phyloP scores from a whole-genome alignment of 2,888 invertebrate species.

The Caenorhabditis macrosperma region DNA sequence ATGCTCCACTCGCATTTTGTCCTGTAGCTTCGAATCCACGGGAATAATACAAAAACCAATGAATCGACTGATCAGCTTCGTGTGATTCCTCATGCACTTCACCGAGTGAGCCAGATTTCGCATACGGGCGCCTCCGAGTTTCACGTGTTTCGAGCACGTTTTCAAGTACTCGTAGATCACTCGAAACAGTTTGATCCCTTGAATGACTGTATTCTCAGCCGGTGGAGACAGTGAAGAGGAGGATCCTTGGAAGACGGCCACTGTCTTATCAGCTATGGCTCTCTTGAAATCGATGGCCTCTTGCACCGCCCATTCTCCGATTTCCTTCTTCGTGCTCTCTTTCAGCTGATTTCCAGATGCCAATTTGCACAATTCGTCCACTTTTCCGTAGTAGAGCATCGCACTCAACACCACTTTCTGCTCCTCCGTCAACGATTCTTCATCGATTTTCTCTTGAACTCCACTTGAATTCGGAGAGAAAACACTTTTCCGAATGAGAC shows the following conservation, averaged over 20 bases:
- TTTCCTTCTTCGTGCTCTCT: constrained; percentile 23
- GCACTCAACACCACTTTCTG: constrained; percentile 36
- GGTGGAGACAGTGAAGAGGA: constrained; percentile 19
- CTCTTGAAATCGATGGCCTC: constrained; percentile 37
- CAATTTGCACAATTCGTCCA: constrained; percentile 23
- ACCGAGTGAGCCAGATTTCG: constrained; percentile 8
- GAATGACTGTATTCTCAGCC: constrained; percentile 25
- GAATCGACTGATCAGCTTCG: constrained; percentile 31
- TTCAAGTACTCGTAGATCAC: constrained; percentile 28
- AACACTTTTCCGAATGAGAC: constrained; percentile 34
- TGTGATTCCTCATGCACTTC: constrained; percentile 37
- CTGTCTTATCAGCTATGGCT: constrained; percentile 33
- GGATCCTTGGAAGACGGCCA: constrained; percentile 32
- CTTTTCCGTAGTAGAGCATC: constrained; percentile 47
- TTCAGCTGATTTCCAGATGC: background rate
- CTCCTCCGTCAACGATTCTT: background rate
- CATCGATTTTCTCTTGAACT: background rate
- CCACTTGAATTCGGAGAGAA: constrained; percentile 44
- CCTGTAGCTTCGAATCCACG: background rate
- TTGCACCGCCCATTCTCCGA: constrained; percentile 40
- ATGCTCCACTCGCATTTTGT: constrained; percentile 36
- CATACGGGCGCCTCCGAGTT: background rate
- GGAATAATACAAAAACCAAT: constrained; percentile 33
- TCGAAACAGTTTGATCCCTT: constrained; percentile 40
- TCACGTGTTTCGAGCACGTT: background rate